These are phyloP conservation scores for Nebria ingens DNA, from an alignment of 1,140 invertebrate species.

Conservation along the genomic window DNA sequence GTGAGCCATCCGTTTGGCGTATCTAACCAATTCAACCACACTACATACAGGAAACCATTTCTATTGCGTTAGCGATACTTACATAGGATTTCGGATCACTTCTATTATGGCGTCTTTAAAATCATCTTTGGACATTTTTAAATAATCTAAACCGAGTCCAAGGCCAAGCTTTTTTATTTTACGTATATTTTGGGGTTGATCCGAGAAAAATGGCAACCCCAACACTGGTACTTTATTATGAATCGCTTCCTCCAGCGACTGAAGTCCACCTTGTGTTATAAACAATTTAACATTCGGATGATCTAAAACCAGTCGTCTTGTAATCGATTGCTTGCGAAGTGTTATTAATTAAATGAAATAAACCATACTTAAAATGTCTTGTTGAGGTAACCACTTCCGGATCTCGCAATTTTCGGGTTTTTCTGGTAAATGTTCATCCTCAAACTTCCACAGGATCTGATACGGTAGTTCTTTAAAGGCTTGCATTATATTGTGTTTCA, in stretches of 20 bases:
- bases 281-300: constrained; percentile 37
- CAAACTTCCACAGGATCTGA: constrained; percentile 46
- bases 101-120: constrained; percentile 20
- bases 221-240: constrained; percentile 41
- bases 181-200: constrained; percentile 29
- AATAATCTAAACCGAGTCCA: constrained; percentile 21
- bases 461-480: constrained; percentile 40
- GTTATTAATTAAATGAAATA: background rate
- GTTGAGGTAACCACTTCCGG: constrained; percentile 58
- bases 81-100: constrained; percentile 19
- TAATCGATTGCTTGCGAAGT: background rate
- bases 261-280: constrained; percentile 41
- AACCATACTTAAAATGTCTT: constrained; percentile 51
- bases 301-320: constrained; percentile 26
- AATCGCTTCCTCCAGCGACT: constrained; percentile 39
- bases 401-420: constrained; percentile 49
- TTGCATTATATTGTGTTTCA: constrained; percentile 37
- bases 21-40: too few species aligned
- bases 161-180: constrained; percentile 20
- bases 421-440: constrained; percentile 39
- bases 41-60: background rate
- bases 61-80: constrained; percentile 14
- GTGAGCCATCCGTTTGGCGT: too few species aligned
- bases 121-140: constrained; percentile 18
- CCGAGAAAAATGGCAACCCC: constrained; percentile 32